Base-by-base conservation (phyloP, 2,113 vertebrate species). In the Jaculus jaculus region DNA sequence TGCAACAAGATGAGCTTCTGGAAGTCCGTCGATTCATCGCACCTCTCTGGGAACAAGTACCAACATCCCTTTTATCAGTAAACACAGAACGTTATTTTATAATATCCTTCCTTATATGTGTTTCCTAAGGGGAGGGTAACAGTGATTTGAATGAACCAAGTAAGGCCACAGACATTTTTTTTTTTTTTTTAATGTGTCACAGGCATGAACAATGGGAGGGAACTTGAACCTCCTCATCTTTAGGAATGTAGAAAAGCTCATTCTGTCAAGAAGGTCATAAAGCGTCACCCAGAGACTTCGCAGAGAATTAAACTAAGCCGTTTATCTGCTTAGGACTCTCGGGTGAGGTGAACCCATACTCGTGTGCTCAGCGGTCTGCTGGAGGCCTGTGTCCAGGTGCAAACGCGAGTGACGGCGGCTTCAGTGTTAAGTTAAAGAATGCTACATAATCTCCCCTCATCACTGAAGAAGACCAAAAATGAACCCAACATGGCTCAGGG, bases 361-460 rank as follows among this genome's bases (percentile, higher is more conserved):
- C 94, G 94, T 96, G 97, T 63, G 65, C 96, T 96, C 97, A 94
- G 93, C 63, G 3, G 93, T 89, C 65, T 96, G 18, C 73, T 42
- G 60, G 78, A 91, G 90, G 84, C 85, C 87, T 87, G 21, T 95
- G 54, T 87, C 79, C 93, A 96, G 96, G 91, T 97, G 96, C 87
- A 88, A 81, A 93, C 15, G 12, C 34, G 82, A 96, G 81, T 65
- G 92, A 74, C 51, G 34, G 28, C 51, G 34, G 28, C 34, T 82
- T 47, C 83, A 91, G 77, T 94, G 81, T 95, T 96, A 96, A 96
- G 84, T 91, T 95, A n/a, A n/a, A n/a, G n/a, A n/a, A n/a, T n/a
- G n/a, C n/a, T n/a, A n/a, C n/a, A n/a, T n/a, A n/a, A n/a, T n/a
- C n/a, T n/a, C n/a, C n/a, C n/a, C n/a, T n/a, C n/a, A n/a, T n/a